These are phyloP conservation scores for Pavo muticus DNA, from an alignment of 2,113 vertebrate genomes.

Conservation along the genomic window DNA sequence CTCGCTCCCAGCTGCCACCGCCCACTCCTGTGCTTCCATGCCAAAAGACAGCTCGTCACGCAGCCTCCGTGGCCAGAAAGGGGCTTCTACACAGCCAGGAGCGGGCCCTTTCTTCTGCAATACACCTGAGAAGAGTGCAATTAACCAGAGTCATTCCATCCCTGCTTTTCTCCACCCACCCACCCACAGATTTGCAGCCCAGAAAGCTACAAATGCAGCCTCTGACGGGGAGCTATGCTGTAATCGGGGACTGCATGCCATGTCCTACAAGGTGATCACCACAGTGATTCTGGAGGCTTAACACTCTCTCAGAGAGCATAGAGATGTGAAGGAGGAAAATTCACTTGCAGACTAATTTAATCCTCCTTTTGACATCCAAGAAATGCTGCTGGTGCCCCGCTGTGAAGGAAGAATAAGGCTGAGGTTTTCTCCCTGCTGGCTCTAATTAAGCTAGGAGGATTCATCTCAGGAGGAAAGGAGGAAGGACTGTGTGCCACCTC, in stretches of 20 bases:
- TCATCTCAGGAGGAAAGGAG: background rate
- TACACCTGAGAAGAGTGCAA: background rate
- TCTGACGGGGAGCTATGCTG: background rate
- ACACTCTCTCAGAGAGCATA: background rate
- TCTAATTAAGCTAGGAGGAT: slow-evolving; percentile 44
- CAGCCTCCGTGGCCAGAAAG: background rate
- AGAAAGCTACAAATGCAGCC: background rate
- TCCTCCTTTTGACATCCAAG: slow-evolving; percentile 40
- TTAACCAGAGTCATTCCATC: background rate
- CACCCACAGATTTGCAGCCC: background rate
- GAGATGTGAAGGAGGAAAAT: background rate
- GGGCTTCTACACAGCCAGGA: background rate
- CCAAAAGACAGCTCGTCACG: background rate
- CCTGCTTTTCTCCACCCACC: background rate
- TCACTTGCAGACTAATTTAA: slow-evolving; percentile 32
- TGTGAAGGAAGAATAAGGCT: slow-evolving; percentile 6
- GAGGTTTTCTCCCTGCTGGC: slow-evolving; percentile 14
- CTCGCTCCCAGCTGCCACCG: background rate
- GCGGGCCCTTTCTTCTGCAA: accelerated
- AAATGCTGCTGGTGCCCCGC: slow-evolving; percentile 23
- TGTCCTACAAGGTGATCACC: background rate
- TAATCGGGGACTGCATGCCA: background rate
- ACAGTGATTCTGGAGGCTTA: background rate
- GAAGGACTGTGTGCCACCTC: background rate
- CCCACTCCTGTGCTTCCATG: background rate